Conservation (phyloP, 2,888 invertebrate species). For the Sicus ferrugineus region DNA sequence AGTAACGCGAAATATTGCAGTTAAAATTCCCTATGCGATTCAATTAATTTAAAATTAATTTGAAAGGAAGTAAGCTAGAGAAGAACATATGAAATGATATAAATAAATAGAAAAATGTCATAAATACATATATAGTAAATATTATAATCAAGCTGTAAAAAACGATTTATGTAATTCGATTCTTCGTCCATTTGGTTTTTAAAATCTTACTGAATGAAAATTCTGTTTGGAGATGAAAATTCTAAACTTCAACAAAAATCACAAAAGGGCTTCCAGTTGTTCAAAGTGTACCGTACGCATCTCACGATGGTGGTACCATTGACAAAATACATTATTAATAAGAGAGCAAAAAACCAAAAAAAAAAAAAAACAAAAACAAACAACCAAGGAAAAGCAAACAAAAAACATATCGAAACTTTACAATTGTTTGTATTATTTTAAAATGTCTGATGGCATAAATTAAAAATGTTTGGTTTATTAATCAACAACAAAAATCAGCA, state of each 20-base stretch:
- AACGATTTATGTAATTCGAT: not conserved
- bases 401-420: slow-evolving; percentile 36
- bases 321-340: slow-evolving; percentile 7
- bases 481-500: no score
- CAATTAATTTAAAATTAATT: slow-evolving; percentile 65
- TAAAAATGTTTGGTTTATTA: no score
- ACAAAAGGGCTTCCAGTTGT: slow-evolving; percentile 63
- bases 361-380: slow-evolving; percentile 35
- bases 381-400: slow-evolving; percentile 41
- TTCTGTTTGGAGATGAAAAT: no score
- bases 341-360: slow-evolving; percentile 33
- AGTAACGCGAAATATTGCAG: slow-evolving; percentile 35
- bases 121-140: not conserved
- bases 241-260: slow-evolving; percentile 54
- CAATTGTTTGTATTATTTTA: not conserved
- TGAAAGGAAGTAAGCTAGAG: slow-evolving; percentile 47
- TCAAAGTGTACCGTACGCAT: slow-evolving; percentile 39
- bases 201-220: no score
- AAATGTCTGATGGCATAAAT: no score
- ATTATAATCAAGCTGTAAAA: not conserved
- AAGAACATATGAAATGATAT: slow-evolving; percentile 30
- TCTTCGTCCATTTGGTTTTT: not conserved
- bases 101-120: slow-evolving; percentile 27
- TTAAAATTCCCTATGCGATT: slow-evolving; percentile 62
- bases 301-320: slow-evolving; percentile 5